These are phyloP conservation scores for Podilymbus podiceps DNA, from an alignment of 2,113 vertebrate genomes.

Conservation along the genomic window DNA sequence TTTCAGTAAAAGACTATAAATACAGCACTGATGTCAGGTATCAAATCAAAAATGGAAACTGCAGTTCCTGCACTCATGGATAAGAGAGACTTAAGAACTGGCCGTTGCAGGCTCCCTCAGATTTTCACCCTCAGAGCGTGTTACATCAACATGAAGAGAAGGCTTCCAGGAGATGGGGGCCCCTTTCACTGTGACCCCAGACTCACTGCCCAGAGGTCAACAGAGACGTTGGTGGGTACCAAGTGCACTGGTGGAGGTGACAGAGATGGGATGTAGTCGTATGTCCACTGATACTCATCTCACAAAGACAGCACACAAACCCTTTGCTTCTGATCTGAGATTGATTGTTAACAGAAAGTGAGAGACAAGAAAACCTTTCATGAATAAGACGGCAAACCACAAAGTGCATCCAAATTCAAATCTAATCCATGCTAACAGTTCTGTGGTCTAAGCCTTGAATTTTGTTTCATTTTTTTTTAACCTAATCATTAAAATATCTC, in stretches of 20 bases:
- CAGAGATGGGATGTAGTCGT: not conserved
- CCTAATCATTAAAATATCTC: conserved; percentile 28
- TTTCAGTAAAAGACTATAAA: not conserved
- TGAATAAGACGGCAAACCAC: conserved; percentile 48
- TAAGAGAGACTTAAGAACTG: not conserved
- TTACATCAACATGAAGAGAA: not conserved
- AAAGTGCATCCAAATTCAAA: conserved; percentile 35
- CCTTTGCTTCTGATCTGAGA: conserved; percentile 12
- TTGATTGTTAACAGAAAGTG: not conserved
- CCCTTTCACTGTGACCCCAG: not conserved
- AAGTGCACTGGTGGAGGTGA: not conserved
- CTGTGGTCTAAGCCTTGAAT: conserved; percentile 26
- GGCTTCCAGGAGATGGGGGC: not conserved
- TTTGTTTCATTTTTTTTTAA: not conserved
- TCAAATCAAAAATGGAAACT: not conserved
- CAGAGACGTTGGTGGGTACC: not conserved
- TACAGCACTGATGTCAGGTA: not conserved
- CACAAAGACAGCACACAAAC: not conserved
- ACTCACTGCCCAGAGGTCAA: not conserved
- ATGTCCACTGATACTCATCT: not conserved
- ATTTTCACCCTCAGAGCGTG: not conserved
- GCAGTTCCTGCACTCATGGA: not conserved
- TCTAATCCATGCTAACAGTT: conserved; percentile 25
- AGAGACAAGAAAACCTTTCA: conserved; percentile 21
- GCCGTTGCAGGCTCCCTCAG: not conserved